phyloP scores from a whole-genome alignment of 64 coral and sea anemone genomes.

The Stichodactyla helianthus region DNA sequence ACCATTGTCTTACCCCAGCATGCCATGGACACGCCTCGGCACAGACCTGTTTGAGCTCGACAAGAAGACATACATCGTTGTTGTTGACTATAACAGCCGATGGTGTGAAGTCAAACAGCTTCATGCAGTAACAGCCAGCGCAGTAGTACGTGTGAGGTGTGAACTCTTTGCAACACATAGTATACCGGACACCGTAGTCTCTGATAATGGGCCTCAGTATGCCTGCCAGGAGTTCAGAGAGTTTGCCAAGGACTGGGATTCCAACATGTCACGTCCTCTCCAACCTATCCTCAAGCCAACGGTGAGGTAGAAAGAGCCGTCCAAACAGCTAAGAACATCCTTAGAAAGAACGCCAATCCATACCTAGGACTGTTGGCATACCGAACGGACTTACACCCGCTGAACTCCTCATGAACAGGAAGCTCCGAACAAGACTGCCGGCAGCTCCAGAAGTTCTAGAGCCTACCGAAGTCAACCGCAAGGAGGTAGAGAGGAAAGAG shows the following conservation, averaged over 20 bases:
- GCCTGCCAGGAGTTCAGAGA: slow-evolving; percentile 4
- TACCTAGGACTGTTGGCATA: not conserved
- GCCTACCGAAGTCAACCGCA: not conserved
- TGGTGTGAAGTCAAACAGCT: slow-evolving; percentile 34
- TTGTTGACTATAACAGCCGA: slow-evolving; percentile 30
- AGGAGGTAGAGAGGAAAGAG: slow-evolving; percentile 13
- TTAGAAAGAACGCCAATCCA: not conserved
- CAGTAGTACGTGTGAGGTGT: not conserved
- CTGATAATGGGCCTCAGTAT: slow-evolving; percentile 40
- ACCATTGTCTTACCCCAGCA: not conserved
- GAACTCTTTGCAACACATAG: slow-evolving; percentile 36
- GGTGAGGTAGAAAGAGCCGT: slow-evolving; percentile 47
- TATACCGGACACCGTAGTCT: slow-evolving; percentile 29
- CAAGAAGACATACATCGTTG: slow-evolving; percentile 30
- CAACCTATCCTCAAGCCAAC: slow-evolving; percentile 42
- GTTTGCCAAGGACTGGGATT: slow-evolving; percentile 46
- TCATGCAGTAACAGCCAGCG: not conserved
- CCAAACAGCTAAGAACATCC: slow-evolving; percentile 8
- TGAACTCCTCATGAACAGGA: slow-evolving; percentile 23
- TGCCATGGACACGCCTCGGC: slow-evolving; percentile 18
- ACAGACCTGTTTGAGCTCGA: slow-evolving; percentile 38
- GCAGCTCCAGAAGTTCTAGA: not conserved
- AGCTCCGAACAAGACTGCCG: slow-evolving; percentile 16
- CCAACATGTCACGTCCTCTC: slow-evolving; percentile 20
- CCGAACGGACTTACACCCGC: slow-evolving; percentile 25